Evolutionary conservation across 2,113 vertebrate species (phyloP), one percentile per base, ranked within the genome.

Genomic region (Meles meles): DNA sequence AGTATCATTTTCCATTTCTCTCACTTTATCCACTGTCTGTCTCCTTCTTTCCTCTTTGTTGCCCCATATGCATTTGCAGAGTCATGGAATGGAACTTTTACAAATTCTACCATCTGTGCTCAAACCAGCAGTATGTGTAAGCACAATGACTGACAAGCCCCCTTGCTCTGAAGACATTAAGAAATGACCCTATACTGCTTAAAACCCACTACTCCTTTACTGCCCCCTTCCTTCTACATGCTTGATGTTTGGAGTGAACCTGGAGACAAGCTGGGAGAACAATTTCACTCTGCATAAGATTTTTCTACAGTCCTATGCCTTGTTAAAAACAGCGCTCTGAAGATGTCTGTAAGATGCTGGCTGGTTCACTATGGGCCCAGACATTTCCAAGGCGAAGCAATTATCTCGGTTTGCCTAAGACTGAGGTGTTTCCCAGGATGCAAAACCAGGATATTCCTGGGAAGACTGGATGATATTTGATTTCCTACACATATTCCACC

Each of bases 401-500:
- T 14, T 57, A 1, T 37, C 55, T 49, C 27, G 7, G 6, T 74
- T 69, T 82, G 27, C 6, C 23, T 25, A n/a, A 29, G 12, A 61
- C 11, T 20, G 47, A 25, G 13, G 34, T 7, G 20, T 42, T 63
- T 39, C 14, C 11, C 1, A 52, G 20, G 42, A 49, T 25, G 7
- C 37, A 59, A 71, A 91, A 5, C 9, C 2, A 14, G 14, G 4
- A 42, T 21, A n/a, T 52, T 81, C 10, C 8, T 27, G 21, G 4
- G 6, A 0, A 72, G 39, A 81, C 18, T 15, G 12, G 1, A 10
- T 27, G 27, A 7, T 0, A 31, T 7, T 42, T 65, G 2, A 55
- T 65, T 27, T 2, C 0, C 27, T 34, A 52, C 8, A 2, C 65
- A 7, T 13, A 57, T 42, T 4, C 1, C 7, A 52, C 34, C 1